phyloP scores from a whole-genome alignment of 2,113 vertebrate genomes.

The mouse (Mus musculus) region GRCm39 chr1:33178501-33179000 shows the following conservation, averaged over 20 bases:
- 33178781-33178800: not conserved
- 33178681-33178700: not conserved
- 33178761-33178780: not conserved
- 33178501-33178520: conserved; percentile 39
- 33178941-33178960: not conserved
- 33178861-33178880: conserved; percentile 18
- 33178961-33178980: not conserved
- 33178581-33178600: not conserved
- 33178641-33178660: not conserved
- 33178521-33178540: not conserved
- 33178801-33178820: conserved; percentile 3
- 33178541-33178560: not conserved
- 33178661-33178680: not conserved
- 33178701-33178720: not conserved
- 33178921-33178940: not conserved
- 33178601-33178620: not conserved
- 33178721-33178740: not conserved
- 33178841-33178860: conserved; percentile 23
- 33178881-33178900: conserved; percentile 25
- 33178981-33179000: not conserved
- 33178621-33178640: not conserved
- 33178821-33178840: conserved; percentile 12
- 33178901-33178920: not conserved
- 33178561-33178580: not conserved
- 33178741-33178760: not conserved